A percentile compares a stretch with the other conserved stretches of the same genome.
Evolutionary conservation across 2,797 vertebrate species (phyloP).

Genomic region (Distichodus sexfasciatus): DNA sequence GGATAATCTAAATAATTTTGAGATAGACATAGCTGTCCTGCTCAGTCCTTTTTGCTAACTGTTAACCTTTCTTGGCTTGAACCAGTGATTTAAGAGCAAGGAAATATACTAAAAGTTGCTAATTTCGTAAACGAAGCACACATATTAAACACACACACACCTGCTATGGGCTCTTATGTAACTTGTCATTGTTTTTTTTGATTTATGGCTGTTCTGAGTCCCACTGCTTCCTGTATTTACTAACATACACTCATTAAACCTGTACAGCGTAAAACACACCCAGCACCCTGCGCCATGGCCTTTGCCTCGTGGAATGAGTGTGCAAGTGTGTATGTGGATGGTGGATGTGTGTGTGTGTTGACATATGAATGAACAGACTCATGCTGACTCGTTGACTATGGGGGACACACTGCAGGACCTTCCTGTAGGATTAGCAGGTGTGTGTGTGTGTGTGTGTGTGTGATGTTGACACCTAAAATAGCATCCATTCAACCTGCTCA

Average conservation of each 20-base stretch:
- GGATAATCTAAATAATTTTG: no score
- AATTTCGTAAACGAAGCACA: no score
- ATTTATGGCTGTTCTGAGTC: not conserved
- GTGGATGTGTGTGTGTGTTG: not conserved
- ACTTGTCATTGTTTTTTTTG: not conserved
- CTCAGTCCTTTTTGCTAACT: no score
- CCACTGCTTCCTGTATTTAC: not conserved
- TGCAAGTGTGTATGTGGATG: not conserved
- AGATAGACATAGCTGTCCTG: no score
- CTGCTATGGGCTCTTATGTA: not conserved
- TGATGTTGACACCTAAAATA: not conserved
- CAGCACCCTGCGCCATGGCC: not conserved
- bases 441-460: conserved; percentile 15
- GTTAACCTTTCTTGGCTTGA: no score
- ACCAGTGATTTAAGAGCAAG: no score
- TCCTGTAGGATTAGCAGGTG: conserved; percentile 22
- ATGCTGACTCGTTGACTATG: conserved; percentile 7
- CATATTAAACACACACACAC: not conserved
- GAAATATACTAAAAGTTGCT: no score
- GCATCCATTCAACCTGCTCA: not conserved
- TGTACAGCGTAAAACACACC: not conserved
- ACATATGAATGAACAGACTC: conserved; percentile 17
- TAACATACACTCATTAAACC: not conserved
- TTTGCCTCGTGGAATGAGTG: not conserved
- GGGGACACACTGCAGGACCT: not conserved